Base-by-base conservation (phyloP, 53 echinoderm and acorn worm genomes). In the Actinopyga echinites region DNA sequence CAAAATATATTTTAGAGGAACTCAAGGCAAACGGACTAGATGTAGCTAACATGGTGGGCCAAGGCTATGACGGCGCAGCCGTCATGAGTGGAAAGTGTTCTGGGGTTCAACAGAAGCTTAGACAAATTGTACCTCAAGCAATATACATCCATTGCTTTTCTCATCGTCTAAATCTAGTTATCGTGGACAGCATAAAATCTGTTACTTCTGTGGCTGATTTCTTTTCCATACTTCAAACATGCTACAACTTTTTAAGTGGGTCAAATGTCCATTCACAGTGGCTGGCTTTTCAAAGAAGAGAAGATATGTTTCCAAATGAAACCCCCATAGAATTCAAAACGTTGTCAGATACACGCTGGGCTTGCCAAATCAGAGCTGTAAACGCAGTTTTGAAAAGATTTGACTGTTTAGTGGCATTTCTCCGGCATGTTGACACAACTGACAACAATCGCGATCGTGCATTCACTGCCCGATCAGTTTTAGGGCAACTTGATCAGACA, bases 11-110 rank as follows among this genome's bases (percentile, higher is more conserved):
- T 79, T n/a, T 55, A 35, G 78, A 78, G 56, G 30, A 53, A 30
- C 78, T 56, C 28, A 49, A 43, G 34, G 53, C 49, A 30, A 69
- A 71, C 20, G 82, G 87, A 59, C 55, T 87, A 9, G 43, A 81
- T 30, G 52, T 58, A 19, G 24, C 55, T 4, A 87, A 82, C 44
- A 23, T 38, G 26, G 58, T 89, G 35, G 89, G 78, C 28, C 84
- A 89, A 57, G 75, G 89, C 1, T 89, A 89, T 78, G 89, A 89
- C 34, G 89, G 89, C 15, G 89, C 88, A 38, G 30, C 75, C 6
- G 88, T 88, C 53, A 75, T 84, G 83, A 83, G 83, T 53, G 88
- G 88, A 32, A 42, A 57, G 30, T 73, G 59, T 74, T 61, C 65
- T 57, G 89, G 84, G 7, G 84, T 88, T 21, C 60, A 83, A 38